Evolutionary conservation across 2,113 vertebrate species (phyloP).

Genomic region (Agapornis roseicollis): DNA sequence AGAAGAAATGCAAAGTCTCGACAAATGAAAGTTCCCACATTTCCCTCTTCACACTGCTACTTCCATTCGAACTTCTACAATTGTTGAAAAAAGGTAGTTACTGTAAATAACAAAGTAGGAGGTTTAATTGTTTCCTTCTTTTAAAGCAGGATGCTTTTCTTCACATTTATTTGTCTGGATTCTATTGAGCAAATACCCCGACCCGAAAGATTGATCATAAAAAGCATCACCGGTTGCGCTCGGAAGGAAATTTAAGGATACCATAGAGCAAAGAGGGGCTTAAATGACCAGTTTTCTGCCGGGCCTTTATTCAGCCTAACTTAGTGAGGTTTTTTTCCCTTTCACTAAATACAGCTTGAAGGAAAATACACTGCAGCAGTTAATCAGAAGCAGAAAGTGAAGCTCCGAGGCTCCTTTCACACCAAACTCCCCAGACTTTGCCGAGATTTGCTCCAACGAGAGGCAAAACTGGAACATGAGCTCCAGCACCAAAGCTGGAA

Average conservation of each 20-base stretch:
- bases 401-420: neutral
- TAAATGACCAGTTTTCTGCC: slow-evolving; percentile 39
- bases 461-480: neutral
- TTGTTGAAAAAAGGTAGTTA: slow-evolving; percentile 73
- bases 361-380: neutral
- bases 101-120: slow-evolving; percentile 74
- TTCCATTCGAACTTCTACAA: slow-evolving; percentile 70
- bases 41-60: slow-evolving; percentile 74
- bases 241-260: slow-evolving; percentile 58
- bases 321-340: neutral
- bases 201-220: slow-evolving; percentile 49
- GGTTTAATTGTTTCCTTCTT: slow-evolving; percentile 72
- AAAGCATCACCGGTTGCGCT: slow-evolving; percentile 55
- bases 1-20: slow-evolving; percentile 72
- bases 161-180: slow-evolving; percentile 49
- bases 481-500: neutral
- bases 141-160: slow-evolving; percentile 60
- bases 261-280: slow-evolving; percentile 21
- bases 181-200: slow-evolving; percentile 59
- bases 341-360: slow-evolving; percentile 15
- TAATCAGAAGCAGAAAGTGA: slow-evolving; percentile 37
- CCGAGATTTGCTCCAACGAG: neutral
- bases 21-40: slow-evolving; percentile 78
- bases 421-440: neutral
- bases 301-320: slow-evolving; percentile 37